Conservation (phyloP, 2,797 vertebrate genomes). For the Acanthurus lineatus region DNA sequence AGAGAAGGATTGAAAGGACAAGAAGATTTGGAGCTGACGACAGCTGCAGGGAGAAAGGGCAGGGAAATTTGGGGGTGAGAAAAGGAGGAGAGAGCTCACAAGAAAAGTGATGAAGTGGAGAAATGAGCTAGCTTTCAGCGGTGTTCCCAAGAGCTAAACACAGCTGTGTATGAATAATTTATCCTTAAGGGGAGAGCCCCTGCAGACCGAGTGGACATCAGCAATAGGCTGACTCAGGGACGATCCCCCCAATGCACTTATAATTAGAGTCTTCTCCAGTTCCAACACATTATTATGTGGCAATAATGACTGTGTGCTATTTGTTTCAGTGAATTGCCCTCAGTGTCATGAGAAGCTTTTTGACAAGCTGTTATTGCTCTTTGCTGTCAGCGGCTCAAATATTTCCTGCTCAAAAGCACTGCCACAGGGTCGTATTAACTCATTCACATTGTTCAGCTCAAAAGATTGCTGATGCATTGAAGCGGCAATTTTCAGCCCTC, state of each 20-base stretch:
- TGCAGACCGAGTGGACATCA: conserved; percentile 64
- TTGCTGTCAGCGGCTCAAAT: conserved; percentile 8
- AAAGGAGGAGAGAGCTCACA: neutral
- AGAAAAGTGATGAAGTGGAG: conserved; percentile 21
- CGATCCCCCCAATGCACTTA: conserved; percentile 50
- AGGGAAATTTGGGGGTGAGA: conserved; percentile 22
- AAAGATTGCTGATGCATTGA: conserved; percentile 30
- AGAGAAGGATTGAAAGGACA: conserved; percentile 1
- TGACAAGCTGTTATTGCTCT: conserved; percentile 49
- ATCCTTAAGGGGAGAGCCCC: conserved; percentile 50
- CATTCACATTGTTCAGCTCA: conserved; percentile 13
- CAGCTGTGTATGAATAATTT: conserved; percentile 69
- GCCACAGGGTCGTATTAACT: conserved; percentile 25
- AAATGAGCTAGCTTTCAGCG: conserved; percentile 24
- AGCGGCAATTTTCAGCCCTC: conserved; percentile 27
- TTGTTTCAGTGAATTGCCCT: conserved; percentile 45
- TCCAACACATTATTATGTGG: conserved; percentile 52
- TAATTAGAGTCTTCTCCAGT: conserved; percentile 45
- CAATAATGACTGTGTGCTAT: conserved; percentile 50
- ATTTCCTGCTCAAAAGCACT: conserved; percentile 16
- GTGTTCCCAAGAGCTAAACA: conserved; percentile 55
- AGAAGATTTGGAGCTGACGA: conserved; percentile 34
- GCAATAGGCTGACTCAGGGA: conserved; percentile 39
- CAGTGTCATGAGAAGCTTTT: conserved; percentile 30
- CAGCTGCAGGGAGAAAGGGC: conserved; percentile 39